Percentiles rank a stretch among this genome's conserved stretches.
Conservation (phyloP, 2,888 invertebrate species). For the Calameuta idolon region DNA sequence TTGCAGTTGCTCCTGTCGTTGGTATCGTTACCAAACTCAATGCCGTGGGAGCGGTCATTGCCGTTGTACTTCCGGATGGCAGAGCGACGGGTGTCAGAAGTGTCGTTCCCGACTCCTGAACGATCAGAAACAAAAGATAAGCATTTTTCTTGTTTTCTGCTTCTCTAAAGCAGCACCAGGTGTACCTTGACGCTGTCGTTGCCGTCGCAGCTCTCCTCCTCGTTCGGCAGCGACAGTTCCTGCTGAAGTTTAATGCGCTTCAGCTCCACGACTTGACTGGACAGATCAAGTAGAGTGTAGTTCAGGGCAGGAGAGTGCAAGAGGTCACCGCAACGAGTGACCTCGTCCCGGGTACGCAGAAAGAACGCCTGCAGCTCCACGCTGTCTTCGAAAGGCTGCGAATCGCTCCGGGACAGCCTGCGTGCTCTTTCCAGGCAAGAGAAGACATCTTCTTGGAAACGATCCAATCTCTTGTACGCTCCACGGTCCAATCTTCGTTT, state of each 20-base stretch:
- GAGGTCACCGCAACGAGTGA: constrained; percentile 82
- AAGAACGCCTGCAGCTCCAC: constrained; percentile 93
- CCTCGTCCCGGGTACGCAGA: constrained; percentile 79
- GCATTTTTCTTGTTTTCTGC: background rate
- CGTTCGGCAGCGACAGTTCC: constrained; percentile 74
- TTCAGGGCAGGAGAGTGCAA: constrained; percentile 89
- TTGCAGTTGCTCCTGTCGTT: background rate
- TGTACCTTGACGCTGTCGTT: constrained; percentile 58
- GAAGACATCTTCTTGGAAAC: constrained; percentile 97
- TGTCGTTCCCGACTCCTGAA: background rate
- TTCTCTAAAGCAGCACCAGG: background rate
- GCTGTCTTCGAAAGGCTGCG: constrained; percentile 95
- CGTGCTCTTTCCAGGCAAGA: constrained; percentile 92
- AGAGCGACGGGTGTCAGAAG: background rate
- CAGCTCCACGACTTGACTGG: constrained; percentile 79
- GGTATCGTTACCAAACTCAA: background rate
- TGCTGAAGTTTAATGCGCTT: constrained; percentile 82
- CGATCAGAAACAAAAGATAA: background rate
- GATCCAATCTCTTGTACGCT: constrained; percentile 91
- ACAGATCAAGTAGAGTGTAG: constrained; percentile 82
- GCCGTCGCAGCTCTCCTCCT: constrained; percentile 75
- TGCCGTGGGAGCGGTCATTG: background rate
- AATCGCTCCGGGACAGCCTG: constrained; percentile 89
- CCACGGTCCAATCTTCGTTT: constrained; percentile 93
- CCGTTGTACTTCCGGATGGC: background rate